phyloP scores from a whole-genome alignment of 2,797 vertebrate species.

The Channa striata region DNA sequence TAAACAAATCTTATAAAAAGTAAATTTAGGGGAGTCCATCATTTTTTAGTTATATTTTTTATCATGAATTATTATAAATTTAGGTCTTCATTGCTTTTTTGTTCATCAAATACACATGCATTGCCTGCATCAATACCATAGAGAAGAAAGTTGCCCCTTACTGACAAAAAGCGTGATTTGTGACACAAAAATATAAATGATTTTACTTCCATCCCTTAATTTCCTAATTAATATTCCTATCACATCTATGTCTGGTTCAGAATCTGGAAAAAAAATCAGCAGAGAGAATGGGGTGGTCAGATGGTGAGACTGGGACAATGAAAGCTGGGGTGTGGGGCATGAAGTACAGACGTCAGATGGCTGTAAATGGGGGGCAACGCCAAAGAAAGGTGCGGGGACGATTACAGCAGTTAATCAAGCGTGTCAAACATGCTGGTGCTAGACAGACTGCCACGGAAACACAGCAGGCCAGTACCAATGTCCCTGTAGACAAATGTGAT shows the following conservation, averaged over 20 bases:
- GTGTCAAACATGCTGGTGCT: constrained; percentile 24
- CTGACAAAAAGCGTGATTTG: no score
- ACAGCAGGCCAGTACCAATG: constrained; percentile 22
- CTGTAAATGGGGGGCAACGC: constrained; percentile 16
- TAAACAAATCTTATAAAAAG: no score
- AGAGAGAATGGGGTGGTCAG: constrained; percentile 46
- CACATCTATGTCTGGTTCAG: constrained; percentile 7
- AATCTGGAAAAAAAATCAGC: not conserved
- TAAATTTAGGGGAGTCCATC: no score
- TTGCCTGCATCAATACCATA: no score
- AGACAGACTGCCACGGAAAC: constrained; percentile 44
- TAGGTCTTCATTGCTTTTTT: no score
- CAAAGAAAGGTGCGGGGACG: constrained; percentile 18
- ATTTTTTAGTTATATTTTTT: no score
- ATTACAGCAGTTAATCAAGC: constrained; percentile 46
- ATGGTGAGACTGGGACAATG: constrained; percentile 20
- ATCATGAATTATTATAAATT: no score
- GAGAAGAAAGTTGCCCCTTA: no score
- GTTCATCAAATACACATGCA: no score
- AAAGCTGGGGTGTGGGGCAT: constrained; percentile 1
- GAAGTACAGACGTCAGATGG: constrained; percentile 49
- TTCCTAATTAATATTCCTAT: constrained; percentile 46
- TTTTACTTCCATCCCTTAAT: constrained; percentile 15
- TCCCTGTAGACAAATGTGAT: constrained; percentile 43
- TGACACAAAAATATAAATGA: no score